Evolutionary conservation across 2,888 invertebrate species (phyloP), one percentile per base, ranked within the genome.

Genomic region (Tiliacea citrago): DNA sequence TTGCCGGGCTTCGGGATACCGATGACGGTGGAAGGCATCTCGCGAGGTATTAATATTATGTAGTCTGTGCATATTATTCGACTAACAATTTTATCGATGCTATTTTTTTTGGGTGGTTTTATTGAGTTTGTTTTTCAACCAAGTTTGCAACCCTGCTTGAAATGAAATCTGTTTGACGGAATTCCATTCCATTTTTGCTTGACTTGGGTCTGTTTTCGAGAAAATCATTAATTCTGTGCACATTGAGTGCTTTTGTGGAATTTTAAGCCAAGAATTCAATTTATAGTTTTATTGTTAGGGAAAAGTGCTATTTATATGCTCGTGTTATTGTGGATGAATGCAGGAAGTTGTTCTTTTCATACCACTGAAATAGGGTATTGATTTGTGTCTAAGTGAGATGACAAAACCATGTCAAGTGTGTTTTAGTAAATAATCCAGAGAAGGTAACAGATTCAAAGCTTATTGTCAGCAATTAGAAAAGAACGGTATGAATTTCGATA

Each of bases 401-500:
- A 92, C 91, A 91, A 91, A 91, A 91, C 86, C 88, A 91, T 91
- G 92, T 90, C 91, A 91, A 90, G 89, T 90, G 89, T 89, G 83
- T 90, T 90, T 87, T 87, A 91, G 85, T 90, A 90, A 88, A 91
- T 91, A 90, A 87, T 88, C 74, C 81, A 70, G 55, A 84, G 47
- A 58, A 79, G 74, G 66, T 77, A 77, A 76, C 70, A 78, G 57
- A 86, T 86, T 75, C 58, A 77, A 49, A 51, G 68, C 42, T 62
- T 77, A 84, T 53, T 76, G 75, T 78, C 79, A 83, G 73, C 71
- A 63, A 68, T 77, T 83, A 66, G 83, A 87, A 81, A 86, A 88
- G 70, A 88, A 88, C 94, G 94, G 92, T 88, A 96, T 96, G 96
- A 96, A 95, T 95, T 90, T 95, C 86, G 96, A 96, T 90, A 96